Evolutionary conservation across 92 coral and sea anemone genomes (phyloP), one percentile per base, ranked within the genome.

Genomic region (Zoanthus solanderi): DNA sequence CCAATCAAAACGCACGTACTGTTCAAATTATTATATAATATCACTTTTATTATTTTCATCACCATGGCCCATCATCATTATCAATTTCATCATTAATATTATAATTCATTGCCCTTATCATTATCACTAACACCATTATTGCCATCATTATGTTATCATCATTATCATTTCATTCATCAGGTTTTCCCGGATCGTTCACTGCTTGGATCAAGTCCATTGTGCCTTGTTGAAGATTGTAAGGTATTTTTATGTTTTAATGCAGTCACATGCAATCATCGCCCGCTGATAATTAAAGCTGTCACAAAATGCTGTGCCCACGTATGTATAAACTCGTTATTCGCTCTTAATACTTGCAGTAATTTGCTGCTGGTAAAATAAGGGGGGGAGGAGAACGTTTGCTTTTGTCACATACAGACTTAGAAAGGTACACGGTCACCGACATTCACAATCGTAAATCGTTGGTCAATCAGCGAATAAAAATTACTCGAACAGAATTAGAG

Each of bases 161-260:
- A 15, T 15, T 17, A 15, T 60, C 18, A 13, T 60, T 17, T 14
- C 18, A 15, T 11, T 15, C 66, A 60, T 60, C 58, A 13, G 80
- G 50, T 57, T 23, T 72, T 72, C 13, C 85, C 85, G 6, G 85
- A 90, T 53, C 88, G 89, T 50, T 87, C 85, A 32, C 71, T 68
- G 28, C 80, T 91, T n/a, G 96, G 92, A 47, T 92, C 98, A 78
- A 94, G 98, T 90, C 97, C 98, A 3, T 90, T 96, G 76, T 96
- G 99, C 90, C 93, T 96, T 71, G 91, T 96, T 48, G 94, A 93
- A 28, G 99, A 90, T 78, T 96, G 99, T 71, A 87, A 96, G 99
- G 99, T 96, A 88, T 85, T 84, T 30, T 83, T 69, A 15, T 79
- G 86, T 76, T 79, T 84, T 86, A 9, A 79, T 58, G 72, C 65